Evolutionary conservation across 2,113 vertebrate species (phyloP).

Genomic region (Epinephelus lanceolatus): DNA sequence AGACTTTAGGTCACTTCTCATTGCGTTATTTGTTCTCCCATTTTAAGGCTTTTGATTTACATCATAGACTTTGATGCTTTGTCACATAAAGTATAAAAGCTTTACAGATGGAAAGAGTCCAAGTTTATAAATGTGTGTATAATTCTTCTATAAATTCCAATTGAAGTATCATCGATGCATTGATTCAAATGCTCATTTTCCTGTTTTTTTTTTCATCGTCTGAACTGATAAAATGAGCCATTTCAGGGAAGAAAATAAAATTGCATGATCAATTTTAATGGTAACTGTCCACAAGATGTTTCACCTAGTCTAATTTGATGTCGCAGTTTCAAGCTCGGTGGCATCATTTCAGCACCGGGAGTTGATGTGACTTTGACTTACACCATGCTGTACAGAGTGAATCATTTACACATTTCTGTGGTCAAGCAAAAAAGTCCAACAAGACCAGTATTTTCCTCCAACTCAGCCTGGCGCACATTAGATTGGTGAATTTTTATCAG

Average conservation of each 20-base stretch:
- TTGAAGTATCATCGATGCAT: not conserved
- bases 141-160: not conserved
- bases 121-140: not conserved
- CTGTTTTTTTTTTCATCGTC: not conserved
- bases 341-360: not conserved
- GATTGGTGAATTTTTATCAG: slow-evolving; percentile 4
- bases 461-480: slow-evolving; percentile 5
- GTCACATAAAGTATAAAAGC: not conserved
- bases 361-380: slow-evolving; percentile 7
- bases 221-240: slow-evolving; percentile 14
- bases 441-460: slow-evolving; percentile 46
- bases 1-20: not conserved
- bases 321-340: not conserved
- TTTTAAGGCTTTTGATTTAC: slow-evolving; percentile 46
- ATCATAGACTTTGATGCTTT: not conserved
- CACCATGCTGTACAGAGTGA: slow-evolving; percentile 1
- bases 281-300: slow-evolving; percentile 13
- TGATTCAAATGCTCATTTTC: not conserved
- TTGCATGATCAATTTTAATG: slow-evolving; percentile 35
- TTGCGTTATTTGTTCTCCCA: not conserved
- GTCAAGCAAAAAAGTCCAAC: slow-evolving; percentile 1
- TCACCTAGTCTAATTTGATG: slow-evolving; percentile 13
- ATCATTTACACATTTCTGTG: slow-evolving; percentile 11
- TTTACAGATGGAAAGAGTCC: not conserved
- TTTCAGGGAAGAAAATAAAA: slow-evolving; percentile 30